A percentile compares a stretch with the other conserved stretches of the same genome.
Evolutionary conservation across 2,113 vertebrate species (phyloP).

Genomic region (Embiotoca jacksoni): DNA sequence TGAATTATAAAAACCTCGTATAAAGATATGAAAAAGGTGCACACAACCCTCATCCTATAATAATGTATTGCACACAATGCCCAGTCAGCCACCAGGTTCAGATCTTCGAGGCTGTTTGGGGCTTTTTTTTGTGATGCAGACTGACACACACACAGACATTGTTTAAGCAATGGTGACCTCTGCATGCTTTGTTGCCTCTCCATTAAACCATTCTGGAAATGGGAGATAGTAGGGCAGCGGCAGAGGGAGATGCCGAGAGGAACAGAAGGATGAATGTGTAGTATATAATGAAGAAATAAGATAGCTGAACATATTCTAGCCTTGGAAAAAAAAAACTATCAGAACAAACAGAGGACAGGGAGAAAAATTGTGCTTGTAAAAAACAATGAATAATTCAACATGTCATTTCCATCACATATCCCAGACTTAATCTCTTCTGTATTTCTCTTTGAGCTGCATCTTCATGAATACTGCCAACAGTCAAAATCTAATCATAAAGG

Average conservation of each 20-base stretch:
- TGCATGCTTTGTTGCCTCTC: conserved; percentile 58
- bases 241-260: conserved; percentile 13
- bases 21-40: no score
- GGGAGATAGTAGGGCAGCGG: conserved; percentile 42
- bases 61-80: background rate
- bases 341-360: background rate
- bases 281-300: background rate
- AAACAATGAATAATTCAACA: conserved; percentile 33
- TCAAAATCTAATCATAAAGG: background rate
- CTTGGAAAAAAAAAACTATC: conserved; percentile 24
- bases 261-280: background rate
- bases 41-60: no score
- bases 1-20: no score
- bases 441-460: background rate
- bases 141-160: conserved; percentile 19
- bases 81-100: background rate
- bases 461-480: background rate
- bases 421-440: background rate
- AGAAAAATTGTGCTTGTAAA: conserved; percentile 10
- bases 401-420: background rate
- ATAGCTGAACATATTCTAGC: conserved; percentile 12
- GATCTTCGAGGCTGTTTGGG: background rate
- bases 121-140: background rate
- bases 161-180: conserved; percentile 46
- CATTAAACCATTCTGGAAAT: conserved; percentile 67